phyloP scores from a whole-genome alignment of 1,140 invertebrate genomes.

The Anastatus disparis region DNA sequence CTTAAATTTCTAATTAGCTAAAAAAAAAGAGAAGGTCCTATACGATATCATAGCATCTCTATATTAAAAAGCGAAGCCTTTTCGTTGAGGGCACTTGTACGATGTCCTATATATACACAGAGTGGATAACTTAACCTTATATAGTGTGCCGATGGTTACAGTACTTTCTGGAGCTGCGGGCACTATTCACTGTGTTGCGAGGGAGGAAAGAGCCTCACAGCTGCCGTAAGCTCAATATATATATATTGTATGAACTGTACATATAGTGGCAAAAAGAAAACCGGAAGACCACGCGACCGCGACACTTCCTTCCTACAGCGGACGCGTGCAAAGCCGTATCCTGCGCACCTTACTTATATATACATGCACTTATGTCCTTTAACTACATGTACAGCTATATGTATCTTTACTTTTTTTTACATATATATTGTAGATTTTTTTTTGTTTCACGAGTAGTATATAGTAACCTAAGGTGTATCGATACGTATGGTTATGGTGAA shows the following conservation, averaged over 20 bases:
- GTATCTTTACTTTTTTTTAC: too few relatives aligned
- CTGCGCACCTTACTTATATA: not conserved
- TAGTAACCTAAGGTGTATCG: too few relatives aligned
- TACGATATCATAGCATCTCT: not conserved
- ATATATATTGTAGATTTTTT: too few relatives aligned
- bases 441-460: too few relatives aligned
- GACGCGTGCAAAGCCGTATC: slow-evolving; percentile 29
- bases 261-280: slow-evolving; percentile 32
- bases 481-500: too few relatives aligned
- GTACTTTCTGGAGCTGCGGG: too few relatives aligned
- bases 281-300: slow-evolving; percentile 65
- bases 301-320: slow-evolving; percentile 64
- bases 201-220: too few relatives aligned
- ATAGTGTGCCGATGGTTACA: not conserved
- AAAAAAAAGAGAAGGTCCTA: not conserved
- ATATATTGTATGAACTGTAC: too few relatives aligned
- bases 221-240: too few relatives aligned
- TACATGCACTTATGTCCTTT: not conserved
- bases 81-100: slow-evolving; percentile 63
- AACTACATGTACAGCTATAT: too few relatives aligned
- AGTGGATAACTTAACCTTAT: slow-evolving; percentile 64
- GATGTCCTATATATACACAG: slow-evolving; percentile 55
- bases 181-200: too few relatives aligned
- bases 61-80: slow-evolving; percentile 52
- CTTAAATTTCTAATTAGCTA: not conserved